Evolutionary conservation across 2,797 vertebrate genomes (phyloP).

Genomic region (Poecilia wingei): DNA sequence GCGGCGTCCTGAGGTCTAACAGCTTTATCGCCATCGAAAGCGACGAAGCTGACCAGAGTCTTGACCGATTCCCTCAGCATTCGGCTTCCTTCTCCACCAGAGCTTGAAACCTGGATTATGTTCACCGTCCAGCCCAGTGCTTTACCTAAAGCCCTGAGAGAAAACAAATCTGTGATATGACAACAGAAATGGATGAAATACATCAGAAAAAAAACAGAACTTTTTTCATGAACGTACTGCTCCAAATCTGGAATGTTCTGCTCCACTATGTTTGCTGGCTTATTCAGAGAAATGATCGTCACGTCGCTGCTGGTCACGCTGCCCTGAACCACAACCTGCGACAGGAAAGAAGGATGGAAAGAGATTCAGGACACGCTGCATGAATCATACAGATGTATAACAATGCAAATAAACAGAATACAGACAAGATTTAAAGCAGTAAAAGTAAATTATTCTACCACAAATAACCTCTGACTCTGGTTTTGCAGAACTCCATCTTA

Average conservation of each 20-base stretch:
- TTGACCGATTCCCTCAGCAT: constrained; percentile 4
- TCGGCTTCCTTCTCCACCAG: constrained; percentile 27
- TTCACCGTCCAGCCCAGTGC: constrained; percentile 71
- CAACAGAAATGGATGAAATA: neutral
- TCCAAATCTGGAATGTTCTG: constrained; percentile 64
- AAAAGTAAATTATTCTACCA: neutral
- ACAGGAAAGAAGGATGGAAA: constrained; percentile 9
- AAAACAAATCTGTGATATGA: too few relatives aligned
- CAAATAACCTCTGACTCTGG: neutral
- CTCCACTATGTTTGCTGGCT: constrained; percentile 72
- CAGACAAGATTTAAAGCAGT: neutral
- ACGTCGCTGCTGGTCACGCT: constrained; percentile 58
- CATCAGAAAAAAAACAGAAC: rapidly evolving
- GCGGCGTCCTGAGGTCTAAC: constrained; percentile 60
- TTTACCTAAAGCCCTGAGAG: constrained; percentile 71
- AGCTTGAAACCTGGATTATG: constrained; percentile 57
- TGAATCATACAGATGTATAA: neutral
- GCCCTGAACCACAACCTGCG: constrained; percentile 72
- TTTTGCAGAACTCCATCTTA: neutral
- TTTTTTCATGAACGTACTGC: constrained; percentile 62
- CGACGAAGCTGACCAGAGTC: constrained; percentile 68
- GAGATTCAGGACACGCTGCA: neutral
- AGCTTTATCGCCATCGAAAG: constrained; percentile 24
- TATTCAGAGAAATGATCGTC: constrained; percentile 74
- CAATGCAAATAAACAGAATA: neutral